Base-by-base conservation (phyloP, 2,113 vertebrate genomes). In the Emydura subglobosa region DNA sequence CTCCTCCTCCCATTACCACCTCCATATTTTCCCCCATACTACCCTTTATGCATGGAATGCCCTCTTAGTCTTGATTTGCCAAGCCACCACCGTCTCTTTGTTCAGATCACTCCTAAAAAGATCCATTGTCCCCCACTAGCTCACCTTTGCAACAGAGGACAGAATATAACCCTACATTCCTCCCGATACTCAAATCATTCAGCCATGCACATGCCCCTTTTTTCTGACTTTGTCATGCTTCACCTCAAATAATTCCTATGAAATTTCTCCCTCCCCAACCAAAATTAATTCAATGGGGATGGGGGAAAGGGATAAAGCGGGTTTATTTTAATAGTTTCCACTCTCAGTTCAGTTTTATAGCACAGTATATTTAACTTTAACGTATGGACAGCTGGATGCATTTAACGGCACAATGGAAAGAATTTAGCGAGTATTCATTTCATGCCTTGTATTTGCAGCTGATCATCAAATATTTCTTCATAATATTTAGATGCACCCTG, bases 321-420 rank as follows among this genome's bases (percentile, higher is more conserved):
- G 95, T 98, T 98, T 97, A 97, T 98, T 98, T 97, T 97, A 97
- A 97, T 96, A 98, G 96, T 97, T 98, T 97, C 97, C 96, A 97
- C 97, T 98, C 97, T 96, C 94, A 27, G 83, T 89, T 97, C 96
- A 96, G 91, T 93, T 95, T 97, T 98, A 97, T 97, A 95, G 94
- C 96, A 95, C 82, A 97, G 97, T 97, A 97, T 97, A 97, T 98
- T 97, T 97, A 97, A 97, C 95, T 97, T 96, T 81, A 97, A 96
- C 65, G 65, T 97, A 95, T 92, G 95, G 97, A 97, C 97, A 98
- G 97, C 97, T 97, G 97, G 97, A 97, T 97, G 96, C 96, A 97
- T 98, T 98, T 98, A 98, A 88, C 95, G 96, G 97, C 93, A 95
- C 96, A 97, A 97, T 90, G 94, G 96, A 98, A 97, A 97, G 96